Evolutionary conservation across 2,113 vertebrate genomes (phyloP).

Genomic region (Xenopus laevis): DNA sequence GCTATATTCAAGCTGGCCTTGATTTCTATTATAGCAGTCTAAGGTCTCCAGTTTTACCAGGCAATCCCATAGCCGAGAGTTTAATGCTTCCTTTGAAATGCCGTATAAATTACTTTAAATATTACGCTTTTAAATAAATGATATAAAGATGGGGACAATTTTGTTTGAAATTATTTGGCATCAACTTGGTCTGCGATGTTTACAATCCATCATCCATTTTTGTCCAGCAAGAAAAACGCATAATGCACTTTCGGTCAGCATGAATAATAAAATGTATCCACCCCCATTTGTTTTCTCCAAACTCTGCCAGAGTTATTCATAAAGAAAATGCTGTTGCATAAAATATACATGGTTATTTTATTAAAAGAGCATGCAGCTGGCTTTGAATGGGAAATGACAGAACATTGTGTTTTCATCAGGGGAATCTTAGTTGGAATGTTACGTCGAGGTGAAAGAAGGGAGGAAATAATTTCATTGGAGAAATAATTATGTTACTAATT

Average conservation of each 20-base stretch:
- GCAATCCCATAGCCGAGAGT: no score
- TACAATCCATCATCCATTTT: slow-evolving; percentile 11
- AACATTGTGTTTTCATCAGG: slow-evolving; percentile 15
- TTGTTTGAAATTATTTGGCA: slow-evolving; percentile 8
- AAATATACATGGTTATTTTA: slow-evolving; percentile 39
- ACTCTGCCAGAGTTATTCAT: slow-evolving; percentile 22
- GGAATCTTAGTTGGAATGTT: slow-evolving; percentile 4
- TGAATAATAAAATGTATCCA: slow-evolving; percentile 25
- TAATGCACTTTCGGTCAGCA: slow-evolving; percentile 23
- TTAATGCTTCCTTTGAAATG: no score
- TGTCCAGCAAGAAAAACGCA: slow-evolving; percentile 25
- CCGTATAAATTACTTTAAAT: no score
- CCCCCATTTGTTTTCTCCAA: slow-evolving; percentile 18
- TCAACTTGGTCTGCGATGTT: background rate
- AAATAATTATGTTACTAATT: no score
- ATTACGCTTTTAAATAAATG: no score
- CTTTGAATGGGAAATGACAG: slow-evolving; percentile 17
- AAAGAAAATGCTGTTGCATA: slow-evolving; percentile 28
- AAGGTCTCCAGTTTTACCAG: no score
- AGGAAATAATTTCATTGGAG: background rate
- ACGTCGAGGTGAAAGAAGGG: slow-evolving; percentile 1
- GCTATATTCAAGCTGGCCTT: background rate
- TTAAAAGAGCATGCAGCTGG: slow-evolving; percentile 33
- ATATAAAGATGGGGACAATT: no score
- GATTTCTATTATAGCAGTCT: no score